Conservation (phyloP, 2,888 invertebrate genomes). For the Meteorus cinctellus region DNA sequence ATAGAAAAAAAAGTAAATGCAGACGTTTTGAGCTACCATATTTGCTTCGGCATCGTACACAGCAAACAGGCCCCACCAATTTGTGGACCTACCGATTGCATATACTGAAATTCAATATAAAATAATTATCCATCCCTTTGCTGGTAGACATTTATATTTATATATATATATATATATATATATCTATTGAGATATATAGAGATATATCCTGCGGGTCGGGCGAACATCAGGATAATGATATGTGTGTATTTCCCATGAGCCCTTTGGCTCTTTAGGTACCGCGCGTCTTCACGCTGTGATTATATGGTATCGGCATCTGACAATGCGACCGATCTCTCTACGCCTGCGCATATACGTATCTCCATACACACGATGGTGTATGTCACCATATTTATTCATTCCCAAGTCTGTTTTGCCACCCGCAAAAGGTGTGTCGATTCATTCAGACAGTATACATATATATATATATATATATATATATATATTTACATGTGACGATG, state of each 20-base stretch:
- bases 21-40: neutral
- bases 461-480: conserved; percentile 25
- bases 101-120: conserved; percentile 25
- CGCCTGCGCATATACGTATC: conserved; percentile 47
- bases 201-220: conserved; percentile 7
- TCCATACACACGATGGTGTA: neutral
- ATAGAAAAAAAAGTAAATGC: neutral
- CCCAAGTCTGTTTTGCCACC: conserved; percentile 49
- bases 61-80: neutral
- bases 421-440: conserved; percentile 58
- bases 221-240: conserved; percentile 60
- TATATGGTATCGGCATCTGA: conserved; percentile 67
- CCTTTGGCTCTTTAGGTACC: conserved; percentile 10
- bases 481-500: conserved; percentile 47
- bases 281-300: conserved; percentile 56
- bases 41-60: no score
- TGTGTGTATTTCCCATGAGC: conserved; percentile 69
- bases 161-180: neutral
- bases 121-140: conserved; percentile 41
- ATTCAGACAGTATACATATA: conserved; percentile 21
- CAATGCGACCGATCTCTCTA: conserved; percentile 57
- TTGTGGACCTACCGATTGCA: neutral
- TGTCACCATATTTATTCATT: conserved; percentile 12
- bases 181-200: neutral
- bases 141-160: neutral